Evolutionary conservation across 2,797 vertebrate genomes (phyloP), one percentile per base, ranked within the genome.

Genomic region (Chloroceryle inda): DNA sequence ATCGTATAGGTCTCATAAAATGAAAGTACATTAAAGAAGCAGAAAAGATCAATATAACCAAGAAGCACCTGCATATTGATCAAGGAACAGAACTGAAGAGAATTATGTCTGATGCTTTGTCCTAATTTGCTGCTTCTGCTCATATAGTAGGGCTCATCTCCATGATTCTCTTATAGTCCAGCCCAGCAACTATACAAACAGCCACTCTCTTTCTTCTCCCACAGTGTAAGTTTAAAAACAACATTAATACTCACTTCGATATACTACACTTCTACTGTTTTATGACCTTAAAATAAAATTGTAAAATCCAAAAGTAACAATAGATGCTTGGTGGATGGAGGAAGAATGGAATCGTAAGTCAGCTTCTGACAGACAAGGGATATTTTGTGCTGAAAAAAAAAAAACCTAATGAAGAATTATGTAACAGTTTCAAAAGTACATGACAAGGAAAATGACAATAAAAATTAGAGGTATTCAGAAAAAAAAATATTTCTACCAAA

Each of bases 51-150:
- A 2, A 86, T 94, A 89, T 27, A 45, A 77, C 35, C 40, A 85
- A 86, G 81, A 94, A 50, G 85, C 35, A 94, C 66, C 63, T 84
- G 55, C 62, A 63, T 90, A 96, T 78, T 73, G 82, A 95, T 76
- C 58, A 72, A 77, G 58, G 53, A 85, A 89, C 19, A 84, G 92
- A 94, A 78, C 20, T 10, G 2, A 47, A 88, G 31, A n/a, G 53
- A 92, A 90, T 11, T 73, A 47, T 19, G 64, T 75, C 62, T 68
- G 45, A 86, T 68, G 77, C 47, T 88, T 90, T 3, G 1, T 38
- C 40, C 59, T 64, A 59, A 52, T 59, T 84, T 33, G 14, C 44
- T 52, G 17, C 69, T 81, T 23, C 62, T 78, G 33, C 74, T 92
- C 85, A 66, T 14, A 11, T 27, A 55, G 44, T 22, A 42, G 13